A percentile compares a stretch with the other conserved stretches of the same genome.
These are phyloP conservation scores for Drosophila paucipuncta DNA, from an alignment of 2,888 invertebrate genomes.

Conservation along the genomic window DNA sequence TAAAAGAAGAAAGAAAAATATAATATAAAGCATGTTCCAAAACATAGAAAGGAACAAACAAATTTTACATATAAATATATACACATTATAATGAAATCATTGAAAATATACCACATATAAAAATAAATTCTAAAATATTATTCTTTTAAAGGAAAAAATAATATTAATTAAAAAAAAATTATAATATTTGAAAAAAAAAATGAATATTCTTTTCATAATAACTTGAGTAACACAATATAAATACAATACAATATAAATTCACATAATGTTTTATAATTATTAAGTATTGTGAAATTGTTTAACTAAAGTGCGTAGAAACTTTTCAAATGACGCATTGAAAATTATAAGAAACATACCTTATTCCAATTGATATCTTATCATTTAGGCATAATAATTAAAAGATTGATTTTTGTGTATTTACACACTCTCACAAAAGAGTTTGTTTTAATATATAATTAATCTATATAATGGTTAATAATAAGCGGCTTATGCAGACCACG, in stretches of 20 bases:
- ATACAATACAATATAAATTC: not conserved
- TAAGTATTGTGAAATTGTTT: slow-evolving; percentile 1
- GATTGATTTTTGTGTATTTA: not conserved
- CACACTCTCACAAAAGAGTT: not conserved
- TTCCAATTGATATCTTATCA: slow-evolving; percentile 6
- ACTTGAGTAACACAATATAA: not conserved
- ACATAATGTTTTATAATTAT: not conserved
- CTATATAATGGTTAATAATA: slow-evolving; percentile 7
- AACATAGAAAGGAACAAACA: not conserved
- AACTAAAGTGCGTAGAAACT: not conserved
- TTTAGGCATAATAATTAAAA: not conserved
- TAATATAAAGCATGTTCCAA: not conserved
- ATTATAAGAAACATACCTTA: not conserved
- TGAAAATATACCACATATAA: not conserved
- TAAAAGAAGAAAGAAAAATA: not conserved
- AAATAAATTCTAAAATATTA: not conserved
- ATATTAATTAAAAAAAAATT: not conserved
- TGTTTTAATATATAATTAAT: slow-evolving; percentile 27
- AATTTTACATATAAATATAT: not conserved
- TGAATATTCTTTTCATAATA: not conserved
- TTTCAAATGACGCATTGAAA: slow-evolving; percentile 1
- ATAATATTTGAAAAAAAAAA: not conserved
- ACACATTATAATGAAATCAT: not conserved
- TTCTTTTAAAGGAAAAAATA: not conserved
- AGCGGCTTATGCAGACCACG: slow-evolving; percentile 17